Percentiles rank a stretch among this genome's conserved stretches.
Evolutionary conservation across 2,888 invertebrate genomes (phyloP).

Genomic region (Helleia helle): DNA sequence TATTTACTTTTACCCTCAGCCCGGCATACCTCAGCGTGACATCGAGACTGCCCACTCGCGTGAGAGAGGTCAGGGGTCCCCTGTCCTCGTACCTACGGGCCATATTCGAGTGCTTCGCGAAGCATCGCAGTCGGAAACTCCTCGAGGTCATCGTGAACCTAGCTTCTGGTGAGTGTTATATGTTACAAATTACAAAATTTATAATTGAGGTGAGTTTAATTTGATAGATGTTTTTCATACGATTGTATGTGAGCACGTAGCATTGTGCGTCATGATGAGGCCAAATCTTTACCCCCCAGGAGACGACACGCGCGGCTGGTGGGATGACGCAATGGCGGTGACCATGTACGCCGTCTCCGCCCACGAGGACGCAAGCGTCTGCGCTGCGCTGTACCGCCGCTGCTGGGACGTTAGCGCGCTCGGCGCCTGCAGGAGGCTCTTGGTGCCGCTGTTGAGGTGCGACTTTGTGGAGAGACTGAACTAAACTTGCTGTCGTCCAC

Average conservation of each 20-base stretch:
- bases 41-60: slow-evolving; percentile 24
- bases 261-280: too few relatives aligned
- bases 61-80: slow-evolving; percentile 28
- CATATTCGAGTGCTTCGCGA: slow-evolving; percentile 31
- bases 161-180: slow-evolving; percentile 28
- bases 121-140: slow-evolving; percentile 22
- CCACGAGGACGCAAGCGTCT: slow-evolving; percentile 18
- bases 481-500: too few relatives aligned
- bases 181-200: too few relatives aligned
- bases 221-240: too few relatives aligned
- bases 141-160: slow-evolving; percentile 32
- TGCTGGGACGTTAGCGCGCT: slow-evolving; percentile 16
- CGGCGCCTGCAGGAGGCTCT: not conserved
- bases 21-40: slow-evolving; percentile 7
- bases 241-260: too few relatives aligned
- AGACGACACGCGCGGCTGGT: slow-evolving; percentile 40
- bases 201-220: too few relatives aligned
- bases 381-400: slow-evolving; percentile 22
- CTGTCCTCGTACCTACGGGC: slow-evolving; percentile 25
- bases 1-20: slow-evolving; percentile 11
- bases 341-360: slow-evolving; percentile 33
- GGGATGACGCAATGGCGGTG: slow-evolving; percentile 40
- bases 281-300: too few relatives aligned
- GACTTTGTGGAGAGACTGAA: too few relatives aligned
- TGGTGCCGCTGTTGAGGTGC: not conserved